phyloP scores from a whole-genome alignment of 2,888 invertebrate genomes.

The Microctonus aethiopoides region DNA sequence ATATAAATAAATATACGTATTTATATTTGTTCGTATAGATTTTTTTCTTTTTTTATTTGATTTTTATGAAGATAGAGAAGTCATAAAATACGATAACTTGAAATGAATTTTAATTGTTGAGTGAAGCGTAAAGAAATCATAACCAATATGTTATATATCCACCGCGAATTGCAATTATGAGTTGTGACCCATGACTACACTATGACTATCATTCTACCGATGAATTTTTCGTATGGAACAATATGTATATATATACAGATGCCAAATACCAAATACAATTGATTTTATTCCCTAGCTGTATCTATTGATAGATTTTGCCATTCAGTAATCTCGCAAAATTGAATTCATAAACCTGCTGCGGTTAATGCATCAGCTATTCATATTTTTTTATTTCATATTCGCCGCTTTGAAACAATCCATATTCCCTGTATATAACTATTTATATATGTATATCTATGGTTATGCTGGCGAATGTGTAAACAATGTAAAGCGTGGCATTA shows the following conservation, averaged over 20 bases:
- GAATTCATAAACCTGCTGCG: conserved; percentile 38
- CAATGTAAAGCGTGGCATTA: not conserved
- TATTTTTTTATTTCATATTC: not conserved
- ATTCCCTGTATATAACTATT: not conserved
- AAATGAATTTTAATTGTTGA: conserved; percentile 41
- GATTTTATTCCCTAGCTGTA: conserved; percentile 8
- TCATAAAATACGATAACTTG: conserved; percentile 37
- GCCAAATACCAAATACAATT: not conserved
- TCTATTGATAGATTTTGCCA: conserved; percentile 26
- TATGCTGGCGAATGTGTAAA: too few species aligned
- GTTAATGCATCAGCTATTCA: conserved; percentile 25
- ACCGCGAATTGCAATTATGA: conserved; percentile 41
- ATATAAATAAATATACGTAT: too few species aligned
- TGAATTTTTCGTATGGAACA: not conserved
- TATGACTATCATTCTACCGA: conserved; percentile 3
- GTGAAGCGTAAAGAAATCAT: conserved; percentile 41
- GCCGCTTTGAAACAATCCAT: not conserved
- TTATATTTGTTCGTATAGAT: not conserved
- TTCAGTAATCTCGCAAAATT: conserved; percentile 34
- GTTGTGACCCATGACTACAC: not conserved
- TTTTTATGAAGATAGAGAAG: not conserved
- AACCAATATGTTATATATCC: conserved; percentile 35
- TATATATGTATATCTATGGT: not conserved
- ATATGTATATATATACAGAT: conserved; percentile 21
- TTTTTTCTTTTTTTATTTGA: not conserved